Percentiles rank a stretch among this genome's conserved stretches.
Evolutionary conservation across 2,888 invertebrate species (phyloP).

Genomic region (Aleiodes testaceus): DNA sequence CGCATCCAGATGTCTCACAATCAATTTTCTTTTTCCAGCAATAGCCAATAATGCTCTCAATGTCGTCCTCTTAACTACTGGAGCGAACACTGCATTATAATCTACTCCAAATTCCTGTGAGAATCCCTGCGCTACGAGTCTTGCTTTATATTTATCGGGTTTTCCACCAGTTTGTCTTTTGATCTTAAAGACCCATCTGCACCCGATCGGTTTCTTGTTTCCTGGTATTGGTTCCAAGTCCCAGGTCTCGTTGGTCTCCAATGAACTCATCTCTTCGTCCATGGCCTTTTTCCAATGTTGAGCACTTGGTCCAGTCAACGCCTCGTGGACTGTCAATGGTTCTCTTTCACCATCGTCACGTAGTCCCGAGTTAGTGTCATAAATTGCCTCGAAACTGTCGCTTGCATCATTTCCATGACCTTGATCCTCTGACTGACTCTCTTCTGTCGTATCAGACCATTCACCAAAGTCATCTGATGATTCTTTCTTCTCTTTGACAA

Average conservation of each 20-base stretch:
- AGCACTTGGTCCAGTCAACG: not conserved
- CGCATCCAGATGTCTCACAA: not conserved
- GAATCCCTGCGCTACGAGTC: conserved; percentile 2
- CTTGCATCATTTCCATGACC: not conserved
- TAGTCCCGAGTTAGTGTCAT: not conserved
- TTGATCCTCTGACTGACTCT: too few relatives aligned
- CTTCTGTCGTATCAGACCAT: too few relatives aligned
- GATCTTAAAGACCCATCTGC: conserved; percentile 11
- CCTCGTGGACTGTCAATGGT: not conserved
- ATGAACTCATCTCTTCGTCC: conserved; percentile 3
- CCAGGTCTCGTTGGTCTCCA: conserved; percentile 2
- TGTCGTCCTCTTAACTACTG: conserved; percentile 6
- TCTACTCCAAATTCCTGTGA: not conserved
- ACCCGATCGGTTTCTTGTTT: not conserved
- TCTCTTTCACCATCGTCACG: not conserved
- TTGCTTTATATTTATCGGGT: conserved; percentile 37
- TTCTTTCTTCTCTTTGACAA: too few relatives aligned
- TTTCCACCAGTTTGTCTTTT: conserved; percentile 32
- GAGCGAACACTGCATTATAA: not conserved
- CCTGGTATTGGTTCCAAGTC: not conserved
- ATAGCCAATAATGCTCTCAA: conserved; percentile 16
- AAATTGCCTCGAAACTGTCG: too few relatives aligned
- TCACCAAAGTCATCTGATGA: too few relatives aligned
- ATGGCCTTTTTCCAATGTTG: conserved; percentile 16
- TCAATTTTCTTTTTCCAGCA: conserved; percentile 12